Evolutionary conservation across 2,797 vertebrate genomes (phyloP).

Genomic region (Oryzias sinensis): DNA sequence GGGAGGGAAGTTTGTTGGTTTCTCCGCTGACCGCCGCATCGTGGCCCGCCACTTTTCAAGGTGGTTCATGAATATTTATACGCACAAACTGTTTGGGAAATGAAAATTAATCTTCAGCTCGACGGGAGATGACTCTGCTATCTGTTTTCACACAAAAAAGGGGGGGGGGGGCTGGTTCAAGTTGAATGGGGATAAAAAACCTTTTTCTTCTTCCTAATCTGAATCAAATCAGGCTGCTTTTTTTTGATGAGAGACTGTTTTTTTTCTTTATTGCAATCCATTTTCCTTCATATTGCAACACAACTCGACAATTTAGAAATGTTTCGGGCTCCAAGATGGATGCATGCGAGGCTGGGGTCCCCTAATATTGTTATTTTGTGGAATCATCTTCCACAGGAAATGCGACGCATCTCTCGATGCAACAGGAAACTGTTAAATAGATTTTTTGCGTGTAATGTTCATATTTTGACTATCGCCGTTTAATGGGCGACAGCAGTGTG

Average conservation of each 20-base stretch:
- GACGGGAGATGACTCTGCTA: slow-evolving; percentile 64
- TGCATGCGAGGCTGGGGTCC: slow-evolving; percentile 26
- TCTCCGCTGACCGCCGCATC: slow-evolving; percentile 63
- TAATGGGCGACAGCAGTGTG: slow-evolving; percentile 75
- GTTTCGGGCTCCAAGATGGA: slow-evolving; percentile 14
- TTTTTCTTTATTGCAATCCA: slow-evolving; percentile 35
- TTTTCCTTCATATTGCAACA: slow-evolving; percentile 41
- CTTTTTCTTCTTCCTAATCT: slow-evolving; percentile 43
- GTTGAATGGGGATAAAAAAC: slow-evolving; percentile 17
- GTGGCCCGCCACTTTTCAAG: slow-evolving; percentile 66
- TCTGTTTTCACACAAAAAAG: slow-evolving; percentile 47
- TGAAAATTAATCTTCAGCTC: slow-evolving; percentile 71
- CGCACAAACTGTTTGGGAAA: slow-evolving; percentile 76
- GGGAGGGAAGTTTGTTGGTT: slow-evolving; percentile 48
- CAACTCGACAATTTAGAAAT: slow-evolving; percentile 24
- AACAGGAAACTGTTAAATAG: slow-evolving; percentile 56
- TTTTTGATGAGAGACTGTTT: slow-evolving; percentile 47
- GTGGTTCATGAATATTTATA: slow-evolving; percentile 79
- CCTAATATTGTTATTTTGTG: slow-evolving; percentile 31
- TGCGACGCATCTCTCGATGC: slow-evolving; percentile 27
- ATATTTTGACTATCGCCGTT: slow-evolving; percentile 66
- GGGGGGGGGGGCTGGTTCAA: not conserved
- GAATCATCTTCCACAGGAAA: slow-evolving; percentile 11
- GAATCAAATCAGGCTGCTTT: slow-evolving; percentile 56
- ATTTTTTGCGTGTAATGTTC: slow-evolving; percentile 61